Base-by-base conservation (phyloP, 2,888 invertebrate species). In the Thysanoteuthis rhombus region DNA sequence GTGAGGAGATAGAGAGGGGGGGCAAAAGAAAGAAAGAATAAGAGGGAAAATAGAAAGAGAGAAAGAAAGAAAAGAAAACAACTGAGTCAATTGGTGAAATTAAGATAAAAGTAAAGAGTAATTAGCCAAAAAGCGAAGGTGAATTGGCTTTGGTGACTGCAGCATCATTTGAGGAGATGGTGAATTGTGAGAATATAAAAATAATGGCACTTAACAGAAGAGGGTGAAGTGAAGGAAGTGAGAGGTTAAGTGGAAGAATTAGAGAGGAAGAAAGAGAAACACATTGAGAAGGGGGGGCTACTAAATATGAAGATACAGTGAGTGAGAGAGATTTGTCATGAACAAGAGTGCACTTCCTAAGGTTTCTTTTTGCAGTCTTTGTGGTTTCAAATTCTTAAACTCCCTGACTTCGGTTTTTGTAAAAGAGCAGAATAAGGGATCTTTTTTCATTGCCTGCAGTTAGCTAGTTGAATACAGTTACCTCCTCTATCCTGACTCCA, bases 301-400 rank as follows among this genome's bases (percentile, higher is more conserved):
- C 25, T n/a, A 75, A 75, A n/a, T 75, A 12, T 75, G n/a, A 75
- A 75, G 36, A 75, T 36, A n/a, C n/a, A 16, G 75, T 12, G 75
- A 36, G 75, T 75, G 75, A 75, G 75, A 12, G 16, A 75, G 12
- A 75, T 75, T 75, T 75, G 75, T 75, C 75, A 75, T 75, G 75
- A 75, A 75, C n/a, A 75, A 75, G 75, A 75, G 75, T 75, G 75
- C n/a, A 75, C 75, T 75, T 75, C n/a, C 75, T n/a, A n/a, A 75
- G n/a, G 75, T 75, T 75, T 75, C n/a, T n/a, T 75, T n/a, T 75
- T 75, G 16, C 75, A 75, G 75, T 16, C 75, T n/a, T n/a, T 75
- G 75, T 75, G 75, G 75, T 75, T 75, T 75, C 75, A 75, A 75
- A 75, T 75, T 75, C 75, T 75, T 75, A 75, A 75, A 75, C 10